Base-by-base conservation (phyloP, 2,888 invertebrate genomes). In the Mactromeris polynyma region DNA sequence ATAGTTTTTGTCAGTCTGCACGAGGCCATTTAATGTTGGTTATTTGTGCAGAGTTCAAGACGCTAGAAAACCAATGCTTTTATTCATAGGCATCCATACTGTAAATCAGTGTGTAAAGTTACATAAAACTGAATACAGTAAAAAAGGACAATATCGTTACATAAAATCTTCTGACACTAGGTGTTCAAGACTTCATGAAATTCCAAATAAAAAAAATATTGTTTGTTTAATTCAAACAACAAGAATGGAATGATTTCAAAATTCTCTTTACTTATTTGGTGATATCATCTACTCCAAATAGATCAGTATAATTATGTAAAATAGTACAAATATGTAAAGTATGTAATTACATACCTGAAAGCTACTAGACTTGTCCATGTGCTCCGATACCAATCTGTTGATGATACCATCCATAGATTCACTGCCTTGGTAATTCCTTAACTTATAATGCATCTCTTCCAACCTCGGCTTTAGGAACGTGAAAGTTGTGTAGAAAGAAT, bases 401-500 rank as follows among this genome's bases (percentile, higher is more conserved):
- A 95, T 95, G 90, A 95, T 93, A 40, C 93, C 93, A 85, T 95
- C 95, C 93, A 89, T 95, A 89, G 94, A 93, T 87, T 94, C 93
- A n/a, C 84, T 90, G n/a, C 87, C 92, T 51, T 89, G 92, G 89
- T 94, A 94, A 81, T 93, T 93, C 21, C 90, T 82, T 84, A 95
- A 90, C 83, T 94, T 94, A 69, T 92, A 91, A 46, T 92, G 91
- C 94, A 95, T 95, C 89, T 95, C 95, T 54, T 91, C 88, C 38
- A 94, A 91, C 78, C 94, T 89, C 0, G 90, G 87, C 78, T 94
- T 94, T 86, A 95, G 92, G 85, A 95, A 94, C 77, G 94, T 94
- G 89, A 95, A 95, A n/a, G 95, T 95, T 42, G 92, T 92, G 84
- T 92, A 91, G 93, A 94, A 95, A 38, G 96, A 94, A 85, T 95